Evolutionary conservation across 2,888 invertebrate species (phyloP).

Genomic region (Caenorhabditis doughertyi): DNA sequence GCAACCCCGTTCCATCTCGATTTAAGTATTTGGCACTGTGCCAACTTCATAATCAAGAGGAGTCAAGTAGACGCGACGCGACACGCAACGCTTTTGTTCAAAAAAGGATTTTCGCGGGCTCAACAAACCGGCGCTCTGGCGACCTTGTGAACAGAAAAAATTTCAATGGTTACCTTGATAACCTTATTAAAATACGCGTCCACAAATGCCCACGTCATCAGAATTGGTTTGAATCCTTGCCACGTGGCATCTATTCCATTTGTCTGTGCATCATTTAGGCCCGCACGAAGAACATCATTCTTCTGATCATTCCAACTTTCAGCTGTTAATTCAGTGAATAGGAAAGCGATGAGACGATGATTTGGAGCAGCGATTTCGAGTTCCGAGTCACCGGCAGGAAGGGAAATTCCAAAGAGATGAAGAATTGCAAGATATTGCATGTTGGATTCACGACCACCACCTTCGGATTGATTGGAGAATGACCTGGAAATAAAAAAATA

Average conservation of each 20-base stretch:
- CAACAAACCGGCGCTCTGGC: no score
- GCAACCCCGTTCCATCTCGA: not conserved
- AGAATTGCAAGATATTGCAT: conserved; percentile 91
- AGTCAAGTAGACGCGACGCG: no score
- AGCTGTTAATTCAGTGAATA: conserved; percentile 68
- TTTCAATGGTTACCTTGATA: conserved; percentile 59
- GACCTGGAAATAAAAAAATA: conserved; percentile 91
- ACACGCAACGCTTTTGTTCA: no score
- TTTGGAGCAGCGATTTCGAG: conserved; percentile 20
- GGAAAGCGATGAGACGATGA: conserved; percentile 65
- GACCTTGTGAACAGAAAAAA: no score
- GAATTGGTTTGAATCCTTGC: conserved; percentile 34
- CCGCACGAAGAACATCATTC: conserved; percentile 62
- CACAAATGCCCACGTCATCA: conserved; percentile 71
- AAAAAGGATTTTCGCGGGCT: not conserved
- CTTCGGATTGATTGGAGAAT: conserved; percentile 96
- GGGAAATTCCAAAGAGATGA: conserved; percentile 66
- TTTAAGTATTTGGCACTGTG: not conserved
- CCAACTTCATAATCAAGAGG: no score
- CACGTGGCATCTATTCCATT: conserved; percentile 32
- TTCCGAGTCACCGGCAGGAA: conserved; percentile 64
- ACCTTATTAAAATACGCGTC: conserved; percentile 70
- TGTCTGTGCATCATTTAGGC: conserved; percentile 49
- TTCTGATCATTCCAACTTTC: conserved; percentile 69
- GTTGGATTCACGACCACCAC: conserved; percentile 85